Percentiles rank a stretch among this genome's conserved stretches.
Conservation (phyloP, 2,113 vertebrate genomes). For the Laticauda laticaudata region DNA sequence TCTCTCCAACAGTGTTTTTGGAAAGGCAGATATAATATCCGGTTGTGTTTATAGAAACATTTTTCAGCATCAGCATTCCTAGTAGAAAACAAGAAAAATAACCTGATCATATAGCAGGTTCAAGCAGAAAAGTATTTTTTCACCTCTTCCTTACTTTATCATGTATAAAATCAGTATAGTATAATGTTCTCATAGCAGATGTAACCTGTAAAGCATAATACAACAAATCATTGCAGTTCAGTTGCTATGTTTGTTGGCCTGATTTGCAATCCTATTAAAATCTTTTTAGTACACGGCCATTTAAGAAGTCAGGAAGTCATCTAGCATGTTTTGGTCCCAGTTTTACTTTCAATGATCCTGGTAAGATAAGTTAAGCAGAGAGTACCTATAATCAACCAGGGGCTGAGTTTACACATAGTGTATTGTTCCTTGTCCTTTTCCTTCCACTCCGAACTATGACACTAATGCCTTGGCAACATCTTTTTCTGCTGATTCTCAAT, state of each 20-base stretch:
- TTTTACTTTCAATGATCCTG: not conserved
- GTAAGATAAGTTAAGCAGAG: not conserved
- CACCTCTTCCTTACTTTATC: not conserved
- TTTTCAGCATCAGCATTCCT: conserved; percentile 76
- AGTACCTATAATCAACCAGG: not conserved
- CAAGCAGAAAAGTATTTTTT: not conserved
- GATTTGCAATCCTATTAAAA: not conserved
- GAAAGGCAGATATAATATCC: conserved; percentile 85
- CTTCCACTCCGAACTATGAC: not conserved
- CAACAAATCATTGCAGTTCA: not conserved
- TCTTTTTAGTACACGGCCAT: not conserved
- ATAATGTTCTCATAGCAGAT: not conserved
- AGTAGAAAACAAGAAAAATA: conserved; percentile 33
- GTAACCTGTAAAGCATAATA: not conserved
- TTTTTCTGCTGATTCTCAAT: not conserved
- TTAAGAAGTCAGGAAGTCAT: not conserved
- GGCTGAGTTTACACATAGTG: not conserved
- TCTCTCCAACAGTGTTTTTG: conserved; percentile 69
- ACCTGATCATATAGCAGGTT: not conserved
- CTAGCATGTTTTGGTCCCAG: not conserved
- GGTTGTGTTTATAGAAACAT: conserved; percentile 80
- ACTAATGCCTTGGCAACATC: not conserved
- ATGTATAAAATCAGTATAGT: conserved; percentile 6
- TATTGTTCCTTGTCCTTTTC: not conserved
- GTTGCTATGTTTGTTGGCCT: not conserved